phyloP scores from a whole-genome alignment of 2,888 invertebrate genomes.

The Cantharis lateralis region DNA sequence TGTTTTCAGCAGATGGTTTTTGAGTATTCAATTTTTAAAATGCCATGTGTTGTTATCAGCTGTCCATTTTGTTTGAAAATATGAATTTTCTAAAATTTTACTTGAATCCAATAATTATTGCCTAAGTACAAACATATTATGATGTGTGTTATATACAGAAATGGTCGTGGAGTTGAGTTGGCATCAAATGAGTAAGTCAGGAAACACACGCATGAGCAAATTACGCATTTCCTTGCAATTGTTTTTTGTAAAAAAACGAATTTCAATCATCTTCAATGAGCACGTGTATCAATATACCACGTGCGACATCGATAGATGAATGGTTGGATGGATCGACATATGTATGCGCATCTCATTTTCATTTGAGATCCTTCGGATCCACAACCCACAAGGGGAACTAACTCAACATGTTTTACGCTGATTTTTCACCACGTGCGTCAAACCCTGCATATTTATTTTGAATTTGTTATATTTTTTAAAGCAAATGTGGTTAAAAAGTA shows the following conservation, averaged over 20 bases:
- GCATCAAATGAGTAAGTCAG: background rate
- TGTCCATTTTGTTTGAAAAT: slow-evolving; percentile 42
- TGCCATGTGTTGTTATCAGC: slow-evolving; percentile 54
- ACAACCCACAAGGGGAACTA: slow-evolving; percentile 6
- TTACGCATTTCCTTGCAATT: slow-evolving; percentile 3
- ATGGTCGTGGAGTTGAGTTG: background rate
- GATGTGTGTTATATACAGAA: too few relatives aligned
- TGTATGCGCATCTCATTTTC: background rate
- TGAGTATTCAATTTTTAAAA: slow-evolving; percentile 48
- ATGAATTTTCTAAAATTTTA: slow-evolving; percentile 38
- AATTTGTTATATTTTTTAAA: slow-evolving; percentile 28
- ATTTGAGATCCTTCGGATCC: background rate
- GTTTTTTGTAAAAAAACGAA: slow-evolving; percentile 10
- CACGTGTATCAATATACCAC: slow-evolving; percentile 30
- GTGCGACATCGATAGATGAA: slow-evolving; percentile 10
- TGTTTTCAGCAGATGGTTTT: slow-evolving; percentile 52
- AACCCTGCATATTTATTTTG: slow-evolving; percentile 30
- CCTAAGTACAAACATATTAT: too few relatives aligned
- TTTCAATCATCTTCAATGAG: slow-evolving; percentile 20
- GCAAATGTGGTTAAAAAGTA: slow-evolving; percentile 25
- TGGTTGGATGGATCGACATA: background rate
- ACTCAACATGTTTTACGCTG: slow-evolving; percentile 24
- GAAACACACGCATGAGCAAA: slow-evolving; percentile 4
- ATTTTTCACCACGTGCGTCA: slow-evolving; percentile 32
- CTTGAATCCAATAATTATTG: slow-evolving; percentile 6